These are phyloP conservation scores for Pampusana beccarii DNA, from an alignment of 2,113 vertebrate species.

Conservation along the genomic window DNA sequence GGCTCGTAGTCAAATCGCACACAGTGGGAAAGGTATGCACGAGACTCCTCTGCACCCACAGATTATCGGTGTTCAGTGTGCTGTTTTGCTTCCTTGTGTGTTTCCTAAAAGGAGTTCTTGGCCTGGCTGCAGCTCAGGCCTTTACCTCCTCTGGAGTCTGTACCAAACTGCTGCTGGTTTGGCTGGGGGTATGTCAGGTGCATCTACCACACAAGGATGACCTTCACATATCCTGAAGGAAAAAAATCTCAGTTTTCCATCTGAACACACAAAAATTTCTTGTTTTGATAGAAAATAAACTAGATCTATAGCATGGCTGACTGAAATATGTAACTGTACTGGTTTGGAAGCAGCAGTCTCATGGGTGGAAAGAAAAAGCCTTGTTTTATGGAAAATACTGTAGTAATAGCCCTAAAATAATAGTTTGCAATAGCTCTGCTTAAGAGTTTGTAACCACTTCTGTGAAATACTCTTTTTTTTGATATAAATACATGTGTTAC, in stretches of 20 bases:
- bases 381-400: neutral
- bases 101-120: too few species aligned
- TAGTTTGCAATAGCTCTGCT: neutral
- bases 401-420: neutral
- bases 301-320: neutral
- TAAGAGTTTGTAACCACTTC: neutral
- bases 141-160: too few species aligned
- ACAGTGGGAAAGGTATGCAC: too few species aligned
- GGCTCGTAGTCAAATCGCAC: too few species aligned
- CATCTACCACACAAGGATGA: neutral
- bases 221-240: neutral
- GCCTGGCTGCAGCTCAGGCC: too few species aligned
- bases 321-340: neutral
- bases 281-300: neutral
- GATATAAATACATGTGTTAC: neutral
- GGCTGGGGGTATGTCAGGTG: too few species aligned
- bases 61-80: too few species aligned
- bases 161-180: too few species aligned
- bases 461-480: neutral
- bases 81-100: too few species aligned
- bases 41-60: too few species aligned
- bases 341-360: neutral
- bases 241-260: neutral
- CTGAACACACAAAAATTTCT: neutral
- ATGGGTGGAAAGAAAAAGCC: neutral